Base-by-base conservation (phyloP, 1,140 invertebrate genomes). In the Drosophila varians region DNA sequence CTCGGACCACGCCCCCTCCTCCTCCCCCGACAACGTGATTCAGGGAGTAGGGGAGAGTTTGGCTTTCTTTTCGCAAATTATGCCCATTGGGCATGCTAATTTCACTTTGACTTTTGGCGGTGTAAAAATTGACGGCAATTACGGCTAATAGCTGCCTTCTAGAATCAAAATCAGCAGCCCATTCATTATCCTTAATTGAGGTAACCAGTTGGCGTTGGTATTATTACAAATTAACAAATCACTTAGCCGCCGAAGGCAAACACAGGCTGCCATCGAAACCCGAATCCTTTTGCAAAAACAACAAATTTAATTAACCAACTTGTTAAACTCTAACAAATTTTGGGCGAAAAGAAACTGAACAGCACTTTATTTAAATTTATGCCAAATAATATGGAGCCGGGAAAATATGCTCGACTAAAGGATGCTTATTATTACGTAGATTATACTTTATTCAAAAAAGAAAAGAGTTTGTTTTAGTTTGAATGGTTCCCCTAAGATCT, bases 191-290 rank as follows among this genome's bases (percentile, higher is more conserved):
- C 46, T 74, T 86, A 86, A 86, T 86, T 86, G 80, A 53, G 76
- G 72, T 52, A 55, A 61, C 42, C 56, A 76, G 55, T 56, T 52
- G 62, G 76, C 66, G 72, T 47, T 53, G 26, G 43, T 74, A 74
- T 77, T 86, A 87, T 80, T 87, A 77, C 80, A 77, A 86, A 87
- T 86, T 86, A 86, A 80, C 80, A 86, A 86, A 86, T 86, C 80
- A 87, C 62, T 86, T 84, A 55, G 74, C 14, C 52, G 28, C 25
- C 25, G 48, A 56, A 58, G 43, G 25, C 51, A 25, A 49, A 61
- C 56, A 26, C 34, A 42, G 42, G 23, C 25, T 25, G 42, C 34
- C 7, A 26, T 16, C 16, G 36, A 52, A 40, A 34, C 16, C 19
- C 38, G 12, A 57, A 26, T 46, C 58, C 23, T 65, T 31, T n/a